Percentiles rank a stretch among this genome's conserved stretches.
These are phyloP conservation scores for Caiman crocodilus DNA, from an alignment of 2,797 vertebrate species.

Conservation along the genomic window DNA sequence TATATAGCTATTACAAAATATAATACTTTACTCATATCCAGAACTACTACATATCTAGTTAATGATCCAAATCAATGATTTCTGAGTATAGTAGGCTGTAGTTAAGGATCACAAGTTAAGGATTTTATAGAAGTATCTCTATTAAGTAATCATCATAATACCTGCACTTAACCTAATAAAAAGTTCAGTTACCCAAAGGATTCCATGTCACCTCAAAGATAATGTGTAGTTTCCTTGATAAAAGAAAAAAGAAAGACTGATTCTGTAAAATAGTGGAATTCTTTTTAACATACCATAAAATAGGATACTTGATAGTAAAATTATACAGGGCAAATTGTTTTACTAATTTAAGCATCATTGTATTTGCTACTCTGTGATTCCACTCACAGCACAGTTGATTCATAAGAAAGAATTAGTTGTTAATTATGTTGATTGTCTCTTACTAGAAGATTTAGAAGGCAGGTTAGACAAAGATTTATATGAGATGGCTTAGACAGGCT, in stretches of 20 bases:
- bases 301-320: background rate
- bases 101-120: slow-evolving; percentile 62
- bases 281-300: background rate
- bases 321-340: slow-evolving; percentile 10
- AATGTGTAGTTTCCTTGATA: background rate
- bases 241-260: background rate
- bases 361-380: background rate
- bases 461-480: too few relatives aligned
- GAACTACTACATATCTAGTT: background rate
- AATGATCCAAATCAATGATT: slow-evolving; percentile 44
- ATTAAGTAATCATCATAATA: slow-evolving; percentile 31
- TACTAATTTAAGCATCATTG: background rate
- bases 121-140: slow-evolving; percentile 12
- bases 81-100: slow-evolving; percentile 67
- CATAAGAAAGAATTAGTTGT: background rate
- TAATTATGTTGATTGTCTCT: background rate
- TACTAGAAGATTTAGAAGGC: too few relatives aligned
- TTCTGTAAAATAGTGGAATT: background rate
- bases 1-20: background rate
- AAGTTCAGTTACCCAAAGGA: background rate
- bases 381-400: background rate
- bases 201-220: background rate
- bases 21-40: slow-evolving; percentile 30
- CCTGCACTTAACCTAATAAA: background rate
- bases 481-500: too few relatives aligned